Evolutionary conservation across 2,888 invertebrate species (phyloP).

Genomic region (Apodemia hepburni): DNA sequence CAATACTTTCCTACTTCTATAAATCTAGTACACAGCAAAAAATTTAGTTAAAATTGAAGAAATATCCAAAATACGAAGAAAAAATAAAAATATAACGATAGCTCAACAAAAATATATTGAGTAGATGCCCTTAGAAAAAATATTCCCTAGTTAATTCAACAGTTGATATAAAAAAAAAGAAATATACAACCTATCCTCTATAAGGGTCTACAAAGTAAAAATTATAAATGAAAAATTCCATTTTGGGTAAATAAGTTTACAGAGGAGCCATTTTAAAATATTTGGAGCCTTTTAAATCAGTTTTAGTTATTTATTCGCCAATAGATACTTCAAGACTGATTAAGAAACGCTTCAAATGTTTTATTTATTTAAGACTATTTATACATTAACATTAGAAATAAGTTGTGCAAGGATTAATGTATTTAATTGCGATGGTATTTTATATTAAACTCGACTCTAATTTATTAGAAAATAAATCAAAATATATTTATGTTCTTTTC

Average conservation of each 20-base stretch:
- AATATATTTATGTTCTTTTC: neutral
- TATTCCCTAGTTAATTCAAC: no score
- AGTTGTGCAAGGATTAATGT: neutral
- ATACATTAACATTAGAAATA: conserved; percentile 9
- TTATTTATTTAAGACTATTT: conserved; percentile 8
- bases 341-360: neutral
- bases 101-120: no score
- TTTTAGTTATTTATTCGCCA: conserved; percentile 6
- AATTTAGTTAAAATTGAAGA: no score
- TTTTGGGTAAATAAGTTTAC: neutral
- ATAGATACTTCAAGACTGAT: conserved; percentile 7
- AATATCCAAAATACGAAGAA: no score
- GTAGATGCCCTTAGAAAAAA: no score
- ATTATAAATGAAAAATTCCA: conserved; percentile 1
- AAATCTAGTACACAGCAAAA: no score
- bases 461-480: neutral
- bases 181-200: neutral
- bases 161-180: neutral
- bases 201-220: neutral
- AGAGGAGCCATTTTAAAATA: conserved; percentile 6
- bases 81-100: no score
- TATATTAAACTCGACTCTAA: neutral
- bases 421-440: neutral
- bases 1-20: no score
- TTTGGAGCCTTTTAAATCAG: neutral